Evolutionary conservation across 2,888 invertebrate genomes (phyloP).

Genomic region (Micoletzkya japonica): DNA sequence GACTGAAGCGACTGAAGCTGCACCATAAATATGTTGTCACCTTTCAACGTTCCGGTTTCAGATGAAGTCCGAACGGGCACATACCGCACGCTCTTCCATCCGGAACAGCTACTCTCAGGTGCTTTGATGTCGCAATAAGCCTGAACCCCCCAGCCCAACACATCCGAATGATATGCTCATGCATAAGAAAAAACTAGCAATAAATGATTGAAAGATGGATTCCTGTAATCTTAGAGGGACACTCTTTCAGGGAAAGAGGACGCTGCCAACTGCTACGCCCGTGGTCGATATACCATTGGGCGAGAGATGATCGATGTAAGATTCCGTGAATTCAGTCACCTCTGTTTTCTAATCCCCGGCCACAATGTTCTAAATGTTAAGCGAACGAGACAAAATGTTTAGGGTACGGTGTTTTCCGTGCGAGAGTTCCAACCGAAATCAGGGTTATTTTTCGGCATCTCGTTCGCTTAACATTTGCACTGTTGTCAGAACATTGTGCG

Average conservation of each 20-base stretch:
- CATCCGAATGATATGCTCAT: background rate
- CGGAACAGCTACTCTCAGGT: slow-evolving; percentile 92
- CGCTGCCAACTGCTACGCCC: slow-evolving; percentile 59
- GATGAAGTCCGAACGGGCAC: slow-evolving; percentile 67
- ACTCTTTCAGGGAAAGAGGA: slow-evolving; percentile 41
- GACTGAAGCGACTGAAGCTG: too few relatives aligned
- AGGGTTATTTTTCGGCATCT: background rate
- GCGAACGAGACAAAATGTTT: too few relatives aligned
- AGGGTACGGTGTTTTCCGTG: too few relatives aligned
- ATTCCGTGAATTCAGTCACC: too few relatives aligned
- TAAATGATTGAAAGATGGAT: background rate
- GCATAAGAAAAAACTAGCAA: background rate
- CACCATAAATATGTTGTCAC: too few relatives aligned
- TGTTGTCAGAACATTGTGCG: background rate
- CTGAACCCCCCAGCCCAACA: background rate
- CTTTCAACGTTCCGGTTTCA: too few relatives aligned
- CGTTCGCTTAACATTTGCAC: background rate
- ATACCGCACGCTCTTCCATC: slow-evolving; percentile 79
- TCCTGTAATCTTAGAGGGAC: background rate
- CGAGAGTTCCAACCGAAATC: too few relatives aligned
- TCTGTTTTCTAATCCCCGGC: too few relatives aligned
- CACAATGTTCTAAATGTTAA: too few relatives aligned
- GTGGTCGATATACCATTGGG: slow-evolving; percentile 67
- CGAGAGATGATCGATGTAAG: slow-evolving; percentile 75
- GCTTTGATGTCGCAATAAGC: slow-evolving; percentile 68